phyloP scores from a whole-genome alignment of 2,113 vertebrate genomes.

The Eulacestoma nigropectus region DNA sequence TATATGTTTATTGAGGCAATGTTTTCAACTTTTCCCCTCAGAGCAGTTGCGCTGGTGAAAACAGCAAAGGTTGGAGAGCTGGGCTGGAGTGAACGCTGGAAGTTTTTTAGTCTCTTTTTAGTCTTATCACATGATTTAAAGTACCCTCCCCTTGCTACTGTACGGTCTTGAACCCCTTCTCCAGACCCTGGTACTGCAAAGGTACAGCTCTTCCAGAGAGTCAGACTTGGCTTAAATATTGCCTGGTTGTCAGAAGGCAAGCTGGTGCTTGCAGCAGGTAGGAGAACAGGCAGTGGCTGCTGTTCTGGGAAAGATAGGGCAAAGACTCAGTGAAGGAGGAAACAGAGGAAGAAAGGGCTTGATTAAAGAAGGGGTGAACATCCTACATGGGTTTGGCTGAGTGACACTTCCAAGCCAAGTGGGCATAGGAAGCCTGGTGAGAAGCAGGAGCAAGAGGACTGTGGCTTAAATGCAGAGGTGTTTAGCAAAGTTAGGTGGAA shows the following conservation, averaged over 20 bases:
- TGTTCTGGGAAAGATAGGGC: accelerated
- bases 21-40: not conserved
- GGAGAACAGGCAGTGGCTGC: not conserved
- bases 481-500: not conserved
- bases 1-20: not conserved
- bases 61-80: not conserved
- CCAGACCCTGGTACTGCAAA: not conserved
- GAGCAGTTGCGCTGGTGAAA: not conserved
- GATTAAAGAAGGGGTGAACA: not conserved
- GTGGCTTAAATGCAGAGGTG: not conserved
- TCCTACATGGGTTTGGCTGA: not conserved
- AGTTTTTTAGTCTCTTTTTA: not conserved
- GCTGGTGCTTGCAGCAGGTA: not conserved
- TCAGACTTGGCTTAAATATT: not conserved
- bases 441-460: not conserved
- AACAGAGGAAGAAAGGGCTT: not conserved
- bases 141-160: not conserved
- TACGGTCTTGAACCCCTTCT: not conserved
- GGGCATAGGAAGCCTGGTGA: not conserved
- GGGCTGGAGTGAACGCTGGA: not conserved
- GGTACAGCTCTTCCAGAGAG: not conserved
- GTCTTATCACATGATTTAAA: accelerated
- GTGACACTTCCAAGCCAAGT: not conserved
- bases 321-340: accelerated
- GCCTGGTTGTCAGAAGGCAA: not conserved